Evolutionary conservation across 2,888 invertebrate genomes (phyloP).

Genomic region (Meghimatium bilineatum): DNA sequence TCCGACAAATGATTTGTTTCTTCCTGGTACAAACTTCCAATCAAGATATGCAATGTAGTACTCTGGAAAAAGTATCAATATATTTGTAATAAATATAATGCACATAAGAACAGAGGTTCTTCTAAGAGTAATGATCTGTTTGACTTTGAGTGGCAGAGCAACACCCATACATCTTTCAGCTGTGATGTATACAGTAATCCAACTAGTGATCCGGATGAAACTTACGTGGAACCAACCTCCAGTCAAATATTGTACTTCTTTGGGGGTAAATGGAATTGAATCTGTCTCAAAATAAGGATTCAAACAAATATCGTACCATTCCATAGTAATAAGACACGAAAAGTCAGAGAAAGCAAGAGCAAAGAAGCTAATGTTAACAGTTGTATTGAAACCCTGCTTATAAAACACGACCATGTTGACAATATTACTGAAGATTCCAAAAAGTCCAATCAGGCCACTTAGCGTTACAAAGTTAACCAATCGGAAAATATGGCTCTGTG

Average conservation of each 20-base stretch:
- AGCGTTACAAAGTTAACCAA: constrained; percentile 15
- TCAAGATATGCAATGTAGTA: constrained; percentile 8
- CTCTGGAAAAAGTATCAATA: not conserved
- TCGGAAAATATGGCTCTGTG: constrained; percentile 1
- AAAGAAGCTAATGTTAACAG: constrained; percentile 35
- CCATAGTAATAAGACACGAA: constrained; percentile 12
- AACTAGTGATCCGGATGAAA: constrained; percentile 14
- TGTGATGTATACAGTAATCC: constrained; percentile 29
- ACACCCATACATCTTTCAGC: constrained; percentile 36
- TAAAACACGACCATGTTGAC: constrained; percentile 33
- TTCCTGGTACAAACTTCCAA: constrained; percentile 37
- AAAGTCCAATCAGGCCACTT: constrained; percentile 20
- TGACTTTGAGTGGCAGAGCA: constrained; percentile 29
- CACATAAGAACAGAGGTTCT: not conserved
- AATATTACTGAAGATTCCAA: constrained; percentile 28
- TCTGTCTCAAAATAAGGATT: constrained; percentile 14
- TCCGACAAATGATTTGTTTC: constrained; percentile 34
- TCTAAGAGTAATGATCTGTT: constrained; percentile 14
- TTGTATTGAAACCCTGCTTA: constrained; percentile 23
- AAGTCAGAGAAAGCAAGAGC: constrained; percentile 29
- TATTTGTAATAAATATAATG: constrained; percentile 9
- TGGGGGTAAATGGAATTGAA: not conserved
- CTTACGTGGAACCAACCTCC: constrained; percentile 18
- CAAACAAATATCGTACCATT: constrained; percentile 17
- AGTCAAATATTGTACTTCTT: constrained; percentile 24